Conservation (phyloP, 2,888 invertebrate species). For the Ectemnius continuus region DNA sequence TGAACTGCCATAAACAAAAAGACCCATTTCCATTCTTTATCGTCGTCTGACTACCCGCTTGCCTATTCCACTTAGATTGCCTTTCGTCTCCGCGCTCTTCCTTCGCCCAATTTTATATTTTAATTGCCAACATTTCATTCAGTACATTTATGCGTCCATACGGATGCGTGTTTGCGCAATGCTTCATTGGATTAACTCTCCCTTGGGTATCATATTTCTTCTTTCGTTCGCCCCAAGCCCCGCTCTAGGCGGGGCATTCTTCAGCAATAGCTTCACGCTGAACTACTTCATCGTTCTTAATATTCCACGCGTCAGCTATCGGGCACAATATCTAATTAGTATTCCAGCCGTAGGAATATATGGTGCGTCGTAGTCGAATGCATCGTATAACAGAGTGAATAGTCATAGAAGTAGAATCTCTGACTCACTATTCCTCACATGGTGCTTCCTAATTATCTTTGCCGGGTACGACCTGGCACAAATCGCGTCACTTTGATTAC, state of each 20-base stretch:
- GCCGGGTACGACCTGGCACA: background rate
- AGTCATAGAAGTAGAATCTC: background rate
- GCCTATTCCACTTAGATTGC: constrained; percentile 35
- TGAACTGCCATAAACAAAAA: constrained; percentile 34
- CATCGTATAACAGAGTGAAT: background rate
- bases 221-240: background rate
- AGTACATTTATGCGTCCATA: background rate
- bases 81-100: constrained; percentile 27
- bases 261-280: background rate
- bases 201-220: too few species aligned
- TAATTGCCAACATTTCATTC: constrained; percentile 7
- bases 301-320: background rate
- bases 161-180: background rate
- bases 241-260: background rate
- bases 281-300: background rate
- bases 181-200: too few species aligned
- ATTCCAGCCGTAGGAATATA: constrained; percentile 1
- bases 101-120: background rate
- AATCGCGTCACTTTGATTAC: background rate
- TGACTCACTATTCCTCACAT: background rate
- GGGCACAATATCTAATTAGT: background rate
- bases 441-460: background rate
- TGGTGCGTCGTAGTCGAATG: background rate
- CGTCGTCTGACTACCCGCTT: constrained; percentile 37
- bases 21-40: constrained; percentile 32